Evolutionary conservation across 2,797 vertebrate species (phyloP).

Genomic region (Emydoidea blandingii): DNA sequence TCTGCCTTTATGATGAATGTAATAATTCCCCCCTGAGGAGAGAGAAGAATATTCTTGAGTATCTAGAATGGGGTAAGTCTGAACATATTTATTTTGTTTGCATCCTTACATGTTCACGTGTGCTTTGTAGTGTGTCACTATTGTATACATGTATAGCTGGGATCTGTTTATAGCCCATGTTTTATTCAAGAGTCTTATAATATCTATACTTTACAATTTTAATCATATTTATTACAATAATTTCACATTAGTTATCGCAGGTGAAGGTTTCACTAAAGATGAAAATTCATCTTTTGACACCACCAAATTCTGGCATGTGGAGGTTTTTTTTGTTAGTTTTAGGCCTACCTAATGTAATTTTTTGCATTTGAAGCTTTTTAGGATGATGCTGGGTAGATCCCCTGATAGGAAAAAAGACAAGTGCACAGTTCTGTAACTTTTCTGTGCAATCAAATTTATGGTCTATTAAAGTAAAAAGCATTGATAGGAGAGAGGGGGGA

Average conservation of each 20-base stretch:
- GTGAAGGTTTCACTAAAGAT: not conserved
- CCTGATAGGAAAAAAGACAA: conserved; percentile 5
- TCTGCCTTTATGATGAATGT: conserved; percentile 99
- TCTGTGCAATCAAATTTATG: not conserved
- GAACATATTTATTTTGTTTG: conserved; percentile 31
- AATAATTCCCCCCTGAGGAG: conserved; percentile 94
- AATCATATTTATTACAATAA: not conserved
- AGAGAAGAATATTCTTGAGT: conserved; percentile 97
- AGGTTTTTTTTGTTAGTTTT: conserved; percentile 2
- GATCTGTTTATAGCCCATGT: conserved; percentile 31
- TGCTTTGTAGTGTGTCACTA: conserved; percentile 70
- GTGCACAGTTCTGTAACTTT: not conserved
- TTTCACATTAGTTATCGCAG: not conserved
- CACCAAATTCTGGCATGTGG: not conserved
- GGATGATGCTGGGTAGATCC: conserved; percentile 9
- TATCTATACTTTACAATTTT: not conserved
- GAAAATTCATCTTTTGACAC: not conserved
- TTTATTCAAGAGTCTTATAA: conserved; percentile 14
- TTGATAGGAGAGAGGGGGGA: not conserved
- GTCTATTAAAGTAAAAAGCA: conserved; percentile 1
- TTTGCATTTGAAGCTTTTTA: conserved; percentile 43
- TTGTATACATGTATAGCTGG: conserved; percentile 22
- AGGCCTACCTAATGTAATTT: conserved; percentile 34
- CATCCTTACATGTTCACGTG: not conserved
- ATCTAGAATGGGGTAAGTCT: conserved; percentile 97